Percentiles rank a stretch among this genome's conserved stretches.
Evolutionary conservation across 2,888 invertebrate species (phyloP).

Genomic region (Limnephilus auricula): DNA sequence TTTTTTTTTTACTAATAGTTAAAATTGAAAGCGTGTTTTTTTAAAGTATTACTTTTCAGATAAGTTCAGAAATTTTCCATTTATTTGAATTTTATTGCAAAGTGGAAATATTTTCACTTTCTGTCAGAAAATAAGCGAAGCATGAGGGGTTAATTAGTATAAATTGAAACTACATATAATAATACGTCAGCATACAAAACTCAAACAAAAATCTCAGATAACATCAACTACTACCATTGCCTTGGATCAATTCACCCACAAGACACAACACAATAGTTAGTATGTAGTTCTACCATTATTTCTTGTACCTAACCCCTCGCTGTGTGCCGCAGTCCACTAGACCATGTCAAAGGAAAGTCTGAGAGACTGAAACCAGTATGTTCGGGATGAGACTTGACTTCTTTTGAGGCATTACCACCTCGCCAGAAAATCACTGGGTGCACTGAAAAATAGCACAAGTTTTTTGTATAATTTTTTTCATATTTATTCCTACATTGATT

Average conservation of each 20-base stretch:
- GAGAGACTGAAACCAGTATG: neutral
- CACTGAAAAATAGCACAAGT: neutral
- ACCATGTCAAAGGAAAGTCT: constrained; percentile 5
- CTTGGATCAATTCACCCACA: neutral
- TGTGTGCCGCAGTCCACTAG: neutral
- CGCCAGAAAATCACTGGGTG: constrained; percentile 10
- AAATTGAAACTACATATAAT: too few species aligned
- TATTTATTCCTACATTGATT: too few species aligned
- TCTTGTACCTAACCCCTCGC: neutral
- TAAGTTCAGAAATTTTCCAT: too few species aligned
- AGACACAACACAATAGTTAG: neutral
- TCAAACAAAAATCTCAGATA: neutral
- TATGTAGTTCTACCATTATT: neutral
- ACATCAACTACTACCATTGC: neutral
- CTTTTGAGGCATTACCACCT: constrained; percentile 34
- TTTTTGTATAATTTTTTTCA: neutral
- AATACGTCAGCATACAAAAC: neutral
- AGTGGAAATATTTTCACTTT: too few species aligned
- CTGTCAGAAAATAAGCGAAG: too few species aligned
- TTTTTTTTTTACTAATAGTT: too few species aligned
- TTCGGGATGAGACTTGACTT: constrained; percentile 28
- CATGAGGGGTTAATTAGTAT: too few species aligned
- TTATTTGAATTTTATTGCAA: too few species aligned
- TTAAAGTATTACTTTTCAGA: too few species aligned
- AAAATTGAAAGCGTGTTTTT: too few species aligned